phyloP scores from a whole-genome alignment of 2,113 vertebrate genomes.

The Halcyon senegalensis region DNA sequence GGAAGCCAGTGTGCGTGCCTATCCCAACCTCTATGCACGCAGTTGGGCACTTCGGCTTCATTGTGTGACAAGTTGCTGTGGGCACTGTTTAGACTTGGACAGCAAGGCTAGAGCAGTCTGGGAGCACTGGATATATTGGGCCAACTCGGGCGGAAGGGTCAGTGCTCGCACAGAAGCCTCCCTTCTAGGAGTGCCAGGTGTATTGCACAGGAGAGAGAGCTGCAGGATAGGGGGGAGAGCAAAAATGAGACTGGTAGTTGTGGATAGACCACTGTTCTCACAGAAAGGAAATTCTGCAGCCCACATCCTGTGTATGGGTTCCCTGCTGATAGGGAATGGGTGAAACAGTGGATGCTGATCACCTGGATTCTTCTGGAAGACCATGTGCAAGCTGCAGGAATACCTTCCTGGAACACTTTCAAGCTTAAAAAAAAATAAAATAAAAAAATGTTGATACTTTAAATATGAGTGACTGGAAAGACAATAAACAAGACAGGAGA shows the following conservation, averaged over 20 bases:
- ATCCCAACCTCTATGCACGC: accelerated
- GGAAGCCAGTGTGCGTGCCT: not conserved
- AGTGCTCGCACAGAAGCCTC: not conserved
- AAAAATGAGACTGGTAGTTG: not conserved
- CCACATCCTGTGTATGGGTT: not conserved
- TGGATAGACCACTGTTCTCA: not conserved
- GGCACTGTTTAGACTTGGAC: not conserved
- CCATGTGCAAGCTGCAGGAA: not conserved
- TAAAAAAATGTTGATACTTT: not conserved
- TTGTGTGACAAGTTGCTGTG: not conserved
- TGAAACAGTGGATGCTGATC: not conserved
- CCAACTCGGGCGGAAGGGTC: not conserved
- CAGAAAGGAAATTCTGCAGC: not conserved
- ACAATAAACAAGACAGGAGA: not conserved
- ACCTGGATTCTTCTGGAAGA: not conserved
- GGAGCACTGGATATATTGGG: not conserved
- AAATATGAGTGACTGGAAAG: not conserved
- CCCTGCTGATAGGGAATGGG: accelerated
- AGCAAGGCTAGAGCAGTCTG: not conserved
- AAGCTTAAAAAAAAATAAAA: not conserved
- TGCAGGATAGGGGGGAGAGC: not conserved
- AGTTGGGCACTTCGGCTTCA: not conserved
- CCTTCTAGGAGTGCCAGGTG: not conserved
- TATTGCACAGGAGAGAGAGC: not conserved
- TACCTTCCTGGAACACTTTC: not conserved